A percentile compares a stretch with the other conserved stretches of the same genome.
phyloP scores from a whole-genome alignment of 2,888 invertebrate genomes.

The Andrena trimmerana region DNA sequence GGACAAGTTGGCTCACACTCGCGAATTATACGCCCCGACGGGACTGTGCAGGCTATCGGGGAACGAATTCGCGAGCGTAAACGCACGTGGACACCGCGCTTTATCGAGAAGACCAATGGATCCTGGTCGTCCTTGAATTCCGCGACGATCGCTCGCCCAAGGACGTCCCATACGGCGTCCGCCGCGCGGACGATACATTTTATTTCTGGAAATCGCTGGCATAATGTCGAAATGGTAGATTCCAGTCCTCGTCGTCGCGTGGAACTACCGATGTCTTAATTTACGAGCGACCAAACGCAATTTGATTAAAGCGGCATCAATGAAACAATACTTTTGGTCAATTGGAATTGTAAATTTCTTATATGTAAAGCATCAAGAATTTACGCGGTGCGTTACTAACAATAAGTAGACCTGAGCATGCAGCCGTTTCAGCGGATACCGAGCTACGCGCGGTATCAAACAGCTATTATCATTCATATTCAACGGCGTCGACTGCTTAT shows the following conservation, averaged over 20 bases:
- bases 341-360: not conserved
- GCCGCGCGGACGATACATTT: constrained; percentile 35
- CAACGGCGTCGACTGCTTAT: constrained; percentile 2
- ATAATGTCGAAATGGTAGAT: too few species aligned
- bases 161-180: constrained; percentile 26
- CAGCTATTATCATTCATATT: not conserved
- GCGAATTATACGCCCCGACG: constrained; percentile 4
- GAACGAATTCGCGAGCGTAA: constrained; percentile 31
- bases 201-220: constrained; percentile 21
- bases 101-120: constrained; percentile 24
- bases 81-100: constrained; percentile 46
- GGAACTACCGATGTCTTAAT: not conserved
- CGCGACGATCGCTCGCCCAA: constrained; percentile 29
- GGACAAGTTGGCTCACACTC: not conserved
- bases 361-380: not conserved
- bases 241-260: too few species aligned
- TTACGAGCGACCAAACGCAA: not conserved
- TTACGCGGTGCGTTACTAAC: not conserved
- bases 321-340: not conserved
- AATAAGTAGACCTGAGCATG: not conserved
- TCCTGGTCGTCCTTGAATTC: constrained; percentile 57
- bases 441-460: not conserved
- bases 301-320: too few species aligned
- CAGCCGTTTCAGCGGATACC: not conserved
- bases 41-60: not conserved